Percentiles rank a stretch among this genome's conserved stretches.
phyloP scores from a whole-genome alignment of 2,797 vertebrate genomes.

The Characodon lateralis region DNA sequence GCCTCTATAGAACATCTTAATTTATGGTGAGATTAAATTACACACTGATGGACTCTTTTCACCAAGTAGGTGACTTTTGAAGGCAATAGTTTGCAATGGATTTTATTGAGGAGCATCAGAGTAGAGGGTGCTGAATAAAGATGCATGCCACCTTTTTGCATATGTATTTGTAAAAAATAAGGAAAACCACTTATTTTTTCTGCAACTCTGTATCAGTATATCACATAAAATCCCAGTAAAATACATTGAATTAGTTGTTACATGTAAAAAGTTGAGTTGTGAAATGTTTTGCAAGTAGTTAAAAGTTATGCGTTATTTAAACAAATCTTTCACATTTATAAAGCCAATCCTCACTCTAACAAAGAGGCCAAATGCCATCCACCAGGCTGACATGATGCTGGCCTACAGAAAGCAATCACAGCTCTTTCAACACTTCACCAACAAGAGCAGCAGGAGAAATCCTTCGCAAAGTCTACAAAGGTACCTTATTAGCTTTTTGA shows the following conservation, averaged over 20 bases:
- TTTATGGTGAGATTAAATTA: neutral
- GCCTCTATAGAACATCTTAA: neutral
- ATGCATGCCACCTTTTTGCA: neutral
- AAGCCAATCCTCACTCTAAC: conserved; percentile 7
- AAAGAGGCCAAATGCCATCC: conserved; percentile 36
- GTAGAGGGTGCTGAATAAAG: neutral
- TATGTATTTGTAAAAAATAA: neutral
- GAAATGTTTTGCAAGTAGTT: too few species aligned
- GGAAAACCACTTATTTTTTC: neutral
- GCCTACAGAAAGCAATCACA: conserved; percentile 53
- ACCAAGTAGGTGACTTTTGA: neutral
- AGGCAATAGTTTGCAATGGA: neutral
- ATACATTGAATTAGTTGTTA: neutral
- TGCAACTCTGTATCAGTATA: neutral
- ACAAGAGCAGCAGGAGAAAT: conserved; percentile 44
- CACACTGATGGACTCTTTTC: neutral
- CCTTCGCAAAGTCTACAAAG: conserved; percentile 59
- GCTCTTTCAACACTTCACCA: conserved; percentile 37
- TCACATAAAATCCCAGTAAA: neutral
- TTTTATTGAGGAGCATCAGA: neutral
- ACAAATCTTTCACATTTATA: neutral
- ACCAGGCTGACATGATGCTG: conserved; percentile 28
- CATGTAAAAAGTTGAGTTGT: too few species aligned
- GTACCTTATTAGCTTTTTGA: conserved; percentile 64
- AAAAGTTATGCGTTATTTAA: neutral